Base-by-base conservation (phyloP, 2,113 vertebrate species). In the Pangasianodon hypophthalmus region DNA sequence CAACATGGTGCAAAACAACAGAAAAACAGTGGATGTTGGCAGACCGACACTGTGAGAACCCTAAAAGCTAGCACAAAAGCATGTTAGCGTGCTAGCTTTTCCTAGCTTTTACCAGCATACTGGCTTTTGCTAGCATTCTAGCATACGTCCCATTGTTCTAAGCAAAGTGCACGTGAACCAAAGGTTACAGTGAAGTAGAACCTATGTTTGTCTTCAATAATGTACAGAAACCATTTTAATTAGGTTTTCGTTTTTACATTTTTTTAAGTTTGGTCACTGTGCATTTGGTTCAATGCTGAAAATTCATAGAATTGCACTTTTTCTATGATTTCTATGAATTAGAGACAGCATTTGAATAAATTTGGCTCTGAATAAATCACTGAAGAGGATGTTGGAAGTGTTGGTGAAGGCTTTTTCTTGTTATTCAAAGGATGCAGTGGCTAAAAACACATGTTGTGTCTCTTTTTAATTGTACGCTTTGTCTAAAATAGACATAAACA, bases 401-500 rank as follows among this genome's bases (percentile, higher is more conserved):
- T 84, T 44, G 21, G 56, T 84, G 21, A 56, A 58, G 81, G 50
- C 29, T 37, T 79, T 52, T 56, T 84, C 32, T 56, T 29, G 32
- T 9, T 88, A n/a, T 48, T 46, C 21, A 54, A 77, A n/a, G 85
- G 64, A 90, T 90, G 86, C 86, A 26, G 37, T 85, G 79, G 87
- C n/a, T 44, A 44, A 71, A 52, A 71, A 69, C 80, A 84, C 64
- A 87, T 24, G 32, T 11, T 37, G n/a, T 77, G 86, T 88, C 21
- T 60, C n/a, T 56, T 87, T 90, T 48, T 37, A 84, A 85, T 87
- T 46, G 69, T n/a, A 90, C 77, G 48, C n/a, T 46, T 90, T 54
- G 90, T 88, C 90, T 88, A 60, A 85, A 90, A 89, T 89, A 92
- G 90, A 92, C 89, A 85, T 88, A 29, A 89, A 90, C 87, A 87